Base-by-base conservation (phyloP, 1,140 invertebrate genomes). In the Drosophila burlai region DNA sequence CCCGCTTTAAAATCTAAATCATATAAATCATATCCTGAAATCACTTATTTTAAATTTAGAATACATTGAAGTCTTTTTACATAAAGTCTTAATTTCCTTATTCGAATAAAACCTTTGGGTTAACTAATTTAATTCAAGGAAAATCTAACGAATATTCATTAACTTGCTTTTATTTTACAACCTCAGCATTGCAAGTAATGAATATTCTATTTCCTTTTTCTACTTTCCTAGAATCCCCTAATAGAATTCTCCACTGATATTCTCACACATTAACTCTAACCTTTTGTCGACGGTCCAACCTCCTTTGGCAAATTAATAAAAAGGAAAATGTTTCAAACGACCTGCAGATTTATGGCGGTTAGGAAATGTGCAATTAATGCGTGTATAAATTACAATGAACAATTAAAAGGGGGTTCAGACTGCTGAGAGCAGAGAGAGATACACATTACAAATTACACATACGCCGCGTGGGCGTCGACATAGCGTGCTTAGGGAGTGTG, bases 401-500 rank as follows among this genome's bases (percentile, higher is more conserved):
- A 73, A 73, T 73, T 73, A 73, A 73, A 73, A 26, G 67, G 55
- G 52, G 21, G 2, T 16, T 18, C 38, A 60, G 67, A 38, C 67
- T 43, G 46, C 24, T 60, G 43, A 60, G 60, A 42, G 46, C 46
- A 11, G 11, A 46, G 13, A 72, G 26, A 58, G 38, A 50, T 50
- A 52, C 15, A 26, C 45, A 64, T 24, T 34, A 42, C 36, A 75
- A 45, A 78, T 79, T 64, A 66, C 77, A 73, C 77, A 80, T 80
- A 79, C 76, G 76, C 76, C 65, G 42, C 49, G 67, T 79, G 57
- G 77, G 74, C 80, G 80, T 73, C 81, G 80, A 82, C 68, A 67
- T 82, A 61, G 80, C 68, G 80, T 82, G 80, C 80, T 82, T 82
- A 82, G 69, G 66, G 60, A 50, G 66, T 65, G 76, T 82, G 79